A percentile compares a stretch with the other conserved stretches of the same genome.
These are phyloP conservation scores for Oscheius sp. DNA, from an alignment of 2,888 invertebrate genomes.

Conservation along the genomic window DNA sequence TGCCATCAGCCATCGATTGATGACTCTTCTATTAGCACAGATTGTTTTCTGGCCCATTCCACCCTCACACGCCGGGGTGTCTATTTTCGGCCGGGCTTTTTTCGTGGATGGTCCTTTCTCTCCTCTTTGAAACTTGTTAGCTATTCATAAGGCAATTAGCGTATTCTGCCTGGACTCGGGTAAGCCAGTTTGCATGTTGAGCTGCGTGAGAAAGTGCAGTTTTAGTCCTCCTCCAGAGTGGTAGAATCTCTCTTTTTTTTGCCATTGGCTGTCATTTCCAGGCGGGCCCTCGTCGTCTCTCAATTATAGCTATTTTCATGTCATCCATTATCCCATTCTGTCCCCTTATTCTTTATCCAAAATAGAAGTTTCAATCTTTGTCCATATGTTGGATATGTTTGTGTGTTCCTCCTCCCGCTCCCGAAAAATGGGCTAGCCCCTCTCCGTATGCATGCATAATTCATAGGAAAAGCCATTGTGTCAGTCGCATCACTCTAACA, in stretches of 20 bases:
- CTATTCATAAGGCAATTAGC: slow-evolving; percentile 8
- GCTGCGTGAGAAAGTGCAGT: slow-evolving; percentile 28
- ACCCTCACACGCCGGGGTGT: not conserved
- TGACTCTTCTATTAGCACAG: slow-evolving; percentile 4
- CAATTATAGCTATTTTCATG: too few species aligned
- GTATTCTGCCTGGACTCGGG: slow-evolving; percentile 3
- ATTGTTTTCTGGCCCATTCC: not conserved
- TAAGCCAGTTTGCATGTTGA: slow-evolving; percentile 27
- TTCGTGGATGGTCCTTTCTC: not conserved
- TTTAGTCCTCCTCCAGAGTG: not conserved
- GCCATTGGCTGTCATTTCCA: too few species aligned
- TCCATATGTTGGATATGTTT: not conserved
- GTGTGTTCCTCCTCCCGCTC: not conserved
- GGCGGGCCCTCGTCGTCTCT: not conserved
- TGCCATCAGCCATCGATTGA: slow-evolving; percentile 11
- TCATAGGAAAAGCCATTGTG: slow-evolving; percentile 14
- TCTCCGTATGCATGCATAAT: slow-evolving; percentile 26
- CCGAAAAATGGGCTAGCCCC: too few species aligned
- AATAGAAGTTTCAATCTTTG: too few species aligned
- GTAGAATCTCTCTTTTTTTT: too few species aligned
- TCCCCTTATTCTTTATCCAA: not conserved
- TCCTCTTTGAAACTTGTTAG: not conserved
- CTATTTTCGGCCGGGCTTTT: not conserved
- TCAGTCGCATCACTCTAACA: slow-evolving; percentile 9
- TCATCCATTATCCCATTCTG: too few species aligned